phyloP scores from a whole-genome alignment of 2,113 vertebrate species.

The Alectura lathami region DNA sequence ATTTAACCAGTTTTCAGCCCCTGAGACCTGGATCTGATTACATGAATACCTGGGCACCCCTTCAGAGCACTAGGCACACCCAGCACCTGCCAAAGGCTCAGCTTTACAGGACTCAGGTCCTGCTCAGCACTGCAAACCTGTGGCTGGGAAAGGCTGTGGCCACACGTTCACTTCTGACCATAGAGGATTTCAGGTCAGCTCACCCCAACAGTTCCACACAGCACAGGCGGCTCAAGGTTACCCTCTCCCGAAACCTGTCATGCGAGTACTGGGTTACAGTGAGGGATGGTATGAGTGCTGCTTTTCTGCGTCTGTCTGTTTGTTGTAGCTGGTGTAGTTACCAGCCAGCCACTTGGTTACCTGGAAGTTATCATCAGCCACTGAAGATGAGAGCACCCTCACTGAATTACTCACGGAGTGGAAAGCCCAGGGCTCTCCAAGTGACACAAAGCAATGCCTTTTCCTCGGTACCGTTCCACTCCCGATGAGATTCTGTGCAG shows the following conservation, averaged over 20 bases:
- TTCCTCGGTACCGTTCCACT: background rate
- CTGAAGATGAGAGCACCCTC: background rate
- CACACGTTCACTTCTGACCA: background rate
- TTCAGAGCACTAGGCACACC: background rate
- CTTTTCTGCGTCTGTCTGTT: background rate
- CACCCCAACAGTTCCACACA: background rate
- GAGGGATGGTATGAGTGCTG: background rate
- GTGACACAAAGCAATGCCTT: slow-evolving; percentile 23
- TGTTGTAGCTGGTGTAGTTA: background rate
- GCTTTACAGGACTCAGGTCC: background rate
- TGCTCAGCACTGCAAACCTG: background rate
- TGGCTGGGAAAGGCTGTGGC: background rate
- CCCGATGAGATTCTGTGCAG: background rate
- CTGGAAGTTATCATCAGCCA: slow-evolving; percentile 38
- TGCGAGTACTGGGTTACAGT: background rate
- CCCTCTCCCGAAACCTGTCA: background rate
- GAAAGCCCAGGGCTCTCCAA: background rate
- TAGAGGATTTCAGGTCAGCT: background rate
- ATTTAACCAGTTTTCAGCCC: background rate
- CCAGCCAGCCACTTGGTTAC: too few relatives aligned
- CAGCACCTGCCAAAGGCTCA: background rate
- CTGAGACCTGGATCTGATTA: background rate
- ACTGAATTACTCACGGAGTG: background rate
- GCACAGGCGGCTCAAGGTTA: background rate
- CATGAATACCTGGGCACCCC: background rate